phyloP scores from a whole-genome alignment of 2,888 invertebrate genomes.

The Drosophila pseudotakahashii region DNA sequence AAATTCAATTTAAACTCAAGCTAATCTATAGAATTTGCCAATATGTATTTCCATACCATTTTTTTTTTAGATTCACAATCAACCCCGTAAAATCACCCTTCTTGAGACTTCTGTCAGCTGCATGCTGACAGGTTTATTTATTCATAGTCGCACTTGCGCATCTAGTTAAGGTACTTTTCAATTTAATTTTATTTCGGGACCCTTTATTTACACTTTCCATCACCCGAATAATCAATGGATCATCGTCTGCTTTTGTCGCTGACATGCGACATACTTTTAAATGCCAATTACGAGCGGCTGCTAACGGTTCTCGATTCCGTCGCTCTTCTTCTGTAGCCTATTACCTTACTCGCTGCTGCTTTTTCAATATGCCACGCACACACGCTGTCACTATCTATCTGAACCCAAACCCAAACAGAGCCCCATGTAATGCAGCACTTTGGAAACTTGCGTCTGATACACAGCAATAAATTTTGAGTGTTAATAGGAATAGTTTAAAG shows the following conservation, averaged over 20 bases:
- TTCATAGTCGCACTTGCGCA: conserved; percentile 25
- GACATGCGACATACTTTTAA: conserved; percentile 74
- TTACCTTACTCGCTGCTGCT: conserved; percentile 38
- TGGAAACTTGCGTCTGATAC: conserved; percentile 71
- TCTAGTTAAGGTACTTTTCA: conserved; percentile 17
- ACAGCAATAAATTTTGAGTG: not conserved
- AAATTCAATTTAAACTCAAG: no score
- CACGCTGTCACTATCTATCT: conserved; percentile 38
- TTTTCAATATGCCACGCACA: conserved; percentile 73
- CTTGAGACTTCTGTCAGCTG: conserved; percentile 33
- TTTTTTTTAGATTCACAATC: conserved; percentile 4
- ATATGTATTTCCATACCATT: conserved; percentile 1
- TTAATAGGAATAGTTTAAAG: no score
- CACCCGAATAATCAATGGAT: conserved; percentile 21
- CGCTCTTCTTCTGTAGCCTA: conserved; percentile 20
- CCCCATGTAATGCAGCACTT: conserved; percentile 50
- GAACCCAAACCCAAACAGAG: conserved; percentile 4
- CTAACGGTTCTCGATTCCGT: conserved; percentile 67
- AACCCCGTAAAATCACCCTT: conserved; percentile 10
- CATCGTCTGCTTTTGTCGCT: conserved; percentile 33
- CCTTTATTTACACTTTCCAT: conserved; percentile 10
- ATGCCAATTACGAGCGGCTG: conserved; percentile 71
- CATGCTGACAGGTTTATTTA: conserved; percentile 18
- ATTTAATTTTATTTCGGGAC: conserved; percentile 20
- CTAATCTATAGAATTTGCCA: conserved; percentile 1